Conservation (phyloP, 2,797 vertebrate genomes). For the Masticophis lateralis region DNA sequence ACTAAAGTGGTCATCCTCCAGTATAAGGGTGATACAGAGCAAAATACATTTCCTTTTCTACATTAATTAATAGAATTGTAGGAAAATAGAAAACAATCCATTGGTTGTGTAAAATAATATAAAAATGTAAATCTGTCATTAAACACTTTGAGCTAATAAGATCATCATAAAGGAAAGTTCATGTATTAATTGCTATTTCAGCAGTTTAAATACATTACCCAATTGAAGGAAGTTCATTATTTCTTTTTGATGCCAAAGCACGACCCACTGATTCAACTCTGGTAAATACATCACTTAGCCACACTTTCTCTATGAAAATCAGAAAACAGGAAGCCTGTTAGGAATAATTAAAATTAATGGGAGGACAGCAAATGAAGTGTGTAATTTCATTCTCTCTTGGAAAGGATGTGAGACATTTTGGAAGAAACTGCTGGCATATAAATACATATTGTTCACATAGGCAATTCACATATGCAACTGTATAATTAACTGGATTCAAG, state of each 20-base stretch:
- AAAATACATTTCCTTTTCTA: not conserved
- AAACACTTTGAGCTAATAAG: constrained; percentile 26
- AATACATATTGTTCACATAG: constrained; percentile 44
- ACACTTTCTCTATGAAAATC: constrained; percentile 50
- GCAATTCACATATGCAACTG: constrained; percentile 36
- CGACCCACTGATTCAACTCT: constrained; percentile 47
- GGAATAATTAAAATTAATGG: constrained; percentile 22
- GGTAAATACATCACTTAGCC: constrained; percentile 44
- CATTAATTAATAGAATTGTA: not conserved
- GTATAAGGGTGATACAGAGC: not conserved
- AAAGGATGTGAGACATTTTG: constrained; percentile 33
- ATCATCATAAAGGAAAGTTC: constrained; percentile 1
- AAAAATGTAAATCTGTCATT: constrained; percentile 17
- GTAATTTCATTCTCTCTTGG: not conserved
- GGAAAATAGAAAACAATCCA: not conserved
- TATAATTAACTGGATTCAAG: constrained; percentile 55
- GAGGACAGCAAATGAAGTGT: not conserved
- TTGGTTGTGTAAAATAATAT: not conserved
- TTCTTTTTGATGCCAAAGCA: constrained; percentile 52
- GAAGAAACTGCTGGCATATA: constrained; percentile 48
- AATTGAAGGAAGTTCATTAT: not conserved
- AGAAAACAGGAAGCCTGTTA: not conserved
- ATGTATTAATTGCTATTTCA: not conserved
- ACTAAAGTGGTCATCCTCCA: not conserved
- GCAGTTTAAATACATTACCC: constrained; percentile 40